phyloP scores from a whole-genome alignment of 2,113 vertebrate species.

The Scalopus aquaticus region DNA sequence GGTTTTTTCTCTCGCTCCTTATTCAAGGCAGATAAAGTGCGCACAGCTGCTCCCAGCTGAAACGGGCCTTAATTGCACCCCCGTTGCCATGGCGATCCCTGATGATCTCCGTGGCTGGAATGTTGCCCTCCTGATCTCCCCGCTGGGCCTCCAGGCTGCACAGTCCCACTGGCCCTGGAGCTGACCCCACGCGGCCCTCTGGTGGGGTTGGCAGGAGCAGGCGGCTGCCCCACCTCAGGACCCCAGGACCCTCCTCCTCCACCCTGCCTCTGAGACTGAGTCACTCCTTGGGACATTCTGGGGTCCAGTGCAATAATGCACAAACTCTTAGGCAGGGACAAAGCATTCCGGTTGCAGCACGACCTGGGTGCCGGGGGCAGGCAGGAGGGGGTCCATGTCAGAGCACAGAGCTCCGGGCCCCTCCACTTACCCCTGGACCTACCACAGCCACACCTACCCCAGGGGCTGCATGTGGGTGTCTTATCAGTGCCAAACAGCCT shows the following conservation, averaged over 20 bases:
- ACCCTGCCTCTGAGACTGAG: neutral
- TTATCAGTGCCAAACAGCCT: neutral
- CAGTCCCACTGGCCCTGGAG: neutral
- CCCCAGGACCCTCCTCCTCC: neutral
- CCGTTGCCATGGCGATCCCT: slow-evolving; percentile 87
- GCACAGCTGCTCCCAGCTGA: slow-evolving; percentile 89
- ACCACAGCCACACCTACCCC: neutral
- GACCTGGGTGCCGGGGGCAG: neutral
- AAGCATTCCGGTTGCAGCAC: neutral
- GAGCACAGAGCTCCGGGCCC: neutral
- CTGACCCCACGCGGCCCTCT: neutral
- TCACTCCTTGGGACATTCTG: neutral
- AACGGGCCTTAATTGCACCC: slow-evolving; percentile 87
- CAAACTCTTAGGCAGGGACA: neutral
- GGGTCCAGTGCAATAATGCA: neutral
- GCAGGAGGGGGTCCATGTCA: neutral
- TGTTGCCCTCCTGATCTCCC: slow-evolving; percentile 79
- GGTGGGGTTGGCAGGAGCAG: neutral
- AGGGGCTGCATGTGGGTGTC: neutral
- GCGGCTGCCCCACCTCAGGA: neutral
- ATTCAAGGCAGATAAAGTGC: slow-evolving; percentile 86
- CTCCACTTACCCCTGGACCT: neutral
- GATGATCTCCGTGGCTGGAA: slow-evolving; percentile 85
- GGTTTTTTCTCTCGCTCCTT: slow-evolving; percentile 73
- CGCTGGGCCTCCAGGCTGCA: slow-evolving; percentile 57